A percentile compares a stretch with the other conserved stretches of the same genome.
phyloP scores from a whole-genome alignment of 2,888 invertebrate species.

The Diarsia mendica region DNA sequence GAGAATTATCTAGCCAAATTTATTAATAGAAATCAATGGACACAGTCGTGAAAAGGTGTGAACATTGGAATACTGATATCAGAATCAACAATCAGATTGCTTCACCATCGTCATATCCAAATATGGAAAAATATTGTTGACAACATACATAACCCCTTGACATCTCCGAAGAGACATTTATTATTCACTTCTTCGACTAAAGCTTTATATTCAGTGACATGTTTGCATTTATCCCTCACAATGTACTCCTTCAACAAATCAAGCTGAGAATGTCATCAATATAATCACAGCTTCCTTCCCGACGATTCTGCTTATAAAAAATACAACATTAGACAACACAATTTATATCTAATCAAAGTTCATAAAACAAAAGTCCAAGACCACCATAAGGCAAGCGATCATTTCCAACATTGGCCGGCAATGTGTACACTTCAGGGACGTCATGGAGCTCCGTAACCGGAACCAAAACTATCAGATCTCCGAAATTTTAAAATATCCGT shows the following conservation, averaged over 20 bases:
- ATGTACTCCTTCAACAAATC: not conserved
- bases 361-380: conserved; percentile 44
- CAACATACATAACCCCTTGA: conserved; percentile 10
- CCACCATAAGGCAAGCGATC: conserved; percentile 49
- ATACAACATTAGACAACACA: conserved; percentile 16
- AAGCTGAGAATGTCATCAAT: not conserved
- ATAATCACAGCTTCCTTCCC: not conserved
- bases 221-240: not conserved
- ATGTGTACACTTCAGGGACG: conserved; percentile 29
- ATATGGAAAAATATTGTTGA: conserved; percentile 17
- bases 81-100: conserved; percentile 9
- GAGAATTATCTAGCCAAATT: not conserved
- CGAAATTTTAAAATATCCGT: too few relatives aligned
- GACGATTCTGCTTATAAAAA: conserved; percentile 30
- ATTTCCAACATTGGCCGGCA: conserved; percentile 54
- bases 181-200: not conserved
- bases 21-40: too few relatives aligned
- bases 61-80: conserved; percentile 19
- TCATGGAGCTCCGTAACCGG: too few relatives aligned
- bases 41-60: conserved; percentile 17
- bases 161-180: conserved; percentile 10
- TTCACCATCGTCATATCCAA: conserved; percentile 14
- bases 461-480: too few relatives aligned
- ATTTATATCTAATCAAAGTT: conserved; percentile 57
- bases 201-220: not conserved